Evolutionary conservation across 2,113 vertebrate species (phyloP), one percentile per base, ranked within the genome.

Genomic region (Sphaerodactylus townsendi): DNA sequence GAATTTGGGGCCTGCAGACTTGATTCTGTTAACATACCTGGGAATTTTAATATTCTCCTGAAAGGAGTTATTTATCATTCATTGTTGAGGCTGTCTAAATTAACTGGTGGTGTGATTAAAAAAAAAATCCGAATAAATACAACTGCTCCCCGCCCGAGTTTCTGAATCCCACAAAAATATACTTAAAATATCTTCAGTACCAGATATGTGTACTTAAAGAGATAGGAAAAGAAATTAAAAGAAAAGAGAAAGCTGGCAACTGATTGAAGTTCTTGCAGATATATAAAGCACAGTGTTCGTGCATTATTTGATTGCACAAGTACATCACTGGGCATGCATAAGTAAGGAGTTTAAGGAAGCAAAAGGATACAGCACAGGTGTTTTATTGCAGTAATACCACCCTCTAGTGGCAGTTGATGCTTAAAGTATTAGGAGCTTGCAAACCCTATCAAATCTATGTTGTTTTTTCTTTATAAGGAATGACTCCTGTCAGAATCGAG

Each of bases 371-470:
- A 37, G 71, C 84, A 37, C 77, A 73, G 78, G 10, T 72, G n/a
- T 77, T 82, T 89, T 75, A 83, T 90, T 81, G 92, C 68, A 85
- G 89, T 77, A 39, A 77, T 78, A 91, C 82, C 91, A 91, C 95
- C 94, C 95, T 93, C 96, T 95, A 91, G 94, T 94, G 96, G 93
- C 79, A 62, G 35, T 17, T 77, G 82, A 37, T 1, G 86, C 39
- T 72, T 73, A 53, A 74, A 87, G 25, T 72, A 75, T n/a, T 19
- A 66, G 14, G 14, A 69, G 25, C 11, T 82, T 37, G 17, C 10
- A 33, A 50, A 13, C 30, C 25, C 50, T 37, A 25, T 23, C n/a
- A 13, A 75, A 80, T 50, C 83, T 64, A 15, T 77, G 44, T 30
- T 1, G 28, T 46, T n/a, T 23, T 39, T 66, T 25, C 37, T 39